Evolutionary conservation across 2,113 vertebrate species (phyloP), one percentile per base, ranked within the genome.

Genomic region (Hypomesus transpacificus): DNA sequence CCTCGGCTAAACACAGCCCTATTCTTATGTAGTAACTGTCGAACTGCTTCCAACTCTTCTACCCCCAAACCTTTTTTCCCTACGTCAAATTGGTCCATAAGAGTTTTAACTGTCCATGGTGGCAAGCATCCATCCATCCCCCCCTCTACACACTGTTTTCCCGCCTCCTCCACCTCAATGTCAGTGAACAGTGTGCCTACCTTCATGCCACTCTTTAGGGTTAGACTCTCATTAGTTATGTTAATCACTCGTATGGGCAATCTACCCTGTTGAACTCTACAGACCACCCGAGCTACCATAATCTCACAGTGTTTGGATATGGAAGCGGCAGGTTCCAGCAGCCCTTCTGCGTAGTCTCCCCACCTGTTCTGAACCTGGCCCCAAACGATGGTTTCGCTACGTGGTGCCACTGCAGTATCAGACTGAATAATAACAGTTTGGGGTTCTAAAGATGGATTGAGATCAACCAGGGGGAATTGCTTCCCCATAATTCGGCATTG

Each of bases 1-100:
- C 58, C 69, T 7, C 5, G 18, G 20, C 59, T 62, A 62, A 53
- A 71, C 4, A 71, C 58, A 22, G 22, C 24, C 6, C 21, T 11
- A 24, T 62, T 14, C 4, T 8, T 9, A 3, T 59, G 20, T 21
- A 61, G 24, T 20, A 72, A 20, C 8, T 31, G 50, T 14, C 50
- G 2, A 17, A 72, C 18, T 3, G 22, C 31, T 22, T 54, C 8
- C 13, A 65, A 18, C 5, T 72, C 22, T 0, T 2, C 4, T 46
- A 51, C 8, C 22, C 6, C n/a, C 20, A 71, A 54, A 34, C 70
- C 60, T 22, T 18, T 63, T 4, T 63, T 14, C 5, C 16, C 39
- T 16, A 72, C 54, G 18, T 61, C 61, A 26, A 72, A 64, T 26
- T 72, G 3, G 3, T 4, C 3, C 24, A 72, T 17, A 9, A 72